Percentiles rank a stretch among this genome's conserved stretches.
Conservation (phyloP, 2,888 invertebrate genomes). For the Pyrrhia umbra region DNA sequence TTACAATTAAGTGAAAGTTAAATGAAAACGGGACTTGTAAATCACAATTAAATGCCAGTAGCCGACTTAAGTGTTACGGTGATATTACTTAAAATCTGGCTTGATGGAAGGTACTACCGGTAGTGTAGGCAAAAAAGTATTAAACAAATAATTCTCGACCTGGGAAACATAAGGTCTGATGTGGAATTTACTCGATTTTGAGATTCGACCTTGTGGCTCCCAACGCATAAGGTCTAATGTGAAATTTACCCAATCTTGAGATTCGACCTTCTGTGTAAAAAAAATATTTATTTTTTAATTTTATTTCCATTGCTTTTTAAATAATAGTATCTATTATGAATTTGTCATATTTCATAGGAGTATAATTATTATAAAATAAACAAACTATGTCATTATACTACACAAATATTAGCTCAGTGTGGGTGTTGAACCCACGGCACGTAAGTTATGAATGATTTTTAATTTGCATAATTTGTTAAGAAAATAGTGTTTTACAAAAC, state of each 20-base stretch:
- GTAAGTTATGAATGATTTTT: background rate
- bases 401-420: background rate
- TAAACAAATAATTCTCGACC: no score
- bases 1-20: conserved; percentile 59
- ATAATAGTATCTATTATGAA: background rate
- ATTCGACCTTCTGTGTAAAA: no score
- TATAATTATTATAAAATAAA: background rate
- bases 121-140: conserved; percentile 4
- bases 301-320: no score
- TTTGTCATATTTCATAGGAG: background rate
- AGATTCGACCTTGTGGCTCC: no score
- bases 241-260: no score
- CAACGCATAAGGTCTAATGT: no score
- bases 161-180: no score
- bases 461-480: background rate
- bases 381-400: background rate
- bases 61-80: conserved; percentile 46
- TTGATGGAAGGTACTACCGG: conserved; percentile 11
- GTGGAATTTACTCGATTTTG: no score
- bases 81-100: conserved; percentile 48
- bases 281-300: no score
- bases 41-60: conserved; percentile 61
- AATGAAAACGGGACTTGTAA: conserved; percentile 53
- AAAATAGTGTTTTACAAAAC: no score
- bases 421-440: background rate